Evolutionary conservation across 2,888 invertebrate genomes (phyloP).

Genomic region (Arenicola marina): DNA sequence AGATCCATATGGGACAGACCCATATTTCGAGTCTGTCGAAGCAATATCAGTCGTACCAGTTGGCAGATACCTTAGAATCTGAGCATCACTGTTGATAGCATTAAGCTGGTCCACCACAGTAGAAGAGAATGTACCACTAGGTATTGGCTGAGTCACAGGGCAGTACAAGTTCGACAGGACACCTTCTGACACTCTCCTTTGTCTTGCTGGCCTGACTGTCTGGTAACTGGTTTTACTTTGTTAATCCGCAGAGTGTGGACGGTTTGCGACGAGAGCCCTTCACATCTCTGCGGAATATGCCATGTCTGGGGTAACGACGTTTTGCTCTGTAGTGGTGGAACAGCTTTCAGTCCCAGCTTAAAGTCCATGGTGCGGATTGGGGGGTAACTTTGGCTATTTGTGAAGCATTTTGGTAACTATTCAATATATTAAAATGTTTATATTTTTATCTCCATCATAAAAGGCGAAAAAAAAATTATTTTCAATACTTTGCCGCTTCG

Average conservation of each 20-base stretch:
- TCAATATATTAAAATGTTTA: no score
- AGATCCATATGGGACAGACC: background rate
- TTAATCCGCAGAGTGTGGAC: background rate
- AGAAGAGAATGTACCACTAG: background rate
- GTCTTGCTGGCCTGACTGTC: background rate
- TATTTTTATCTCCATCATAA: no score
- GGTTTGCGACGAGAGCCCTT: background rate
- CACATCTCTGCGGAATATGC: background rate
- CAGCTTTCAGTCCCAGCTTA: no score
- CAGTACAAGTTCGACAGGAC: background rate
- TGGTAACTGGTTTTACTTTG: background rate
- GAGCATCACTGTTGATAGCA: background rate
- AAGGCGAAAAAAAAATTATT: no score
- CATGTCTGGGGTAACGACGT: slow-evolving; percentile 3
- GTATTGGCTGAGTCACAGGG: background rate
- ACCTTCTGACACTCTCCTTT: background rate
- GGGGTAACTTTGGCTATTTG: no score
- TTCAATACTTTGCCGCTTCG: no score
- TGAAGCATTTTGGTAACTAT: no score
- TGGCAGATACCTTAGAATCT: background rate
- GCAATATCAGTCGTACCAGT: background rate
- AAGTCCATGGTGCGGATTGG: no score
- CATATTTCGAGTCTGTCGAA: background rate
- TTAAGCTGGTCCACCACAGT: background rate
- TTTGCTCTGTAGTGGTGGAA: no score